Base-by-base conservation (phyloP, 2,888 invertebrate genomes). In the Yponomeuta evonymella region DNA sequence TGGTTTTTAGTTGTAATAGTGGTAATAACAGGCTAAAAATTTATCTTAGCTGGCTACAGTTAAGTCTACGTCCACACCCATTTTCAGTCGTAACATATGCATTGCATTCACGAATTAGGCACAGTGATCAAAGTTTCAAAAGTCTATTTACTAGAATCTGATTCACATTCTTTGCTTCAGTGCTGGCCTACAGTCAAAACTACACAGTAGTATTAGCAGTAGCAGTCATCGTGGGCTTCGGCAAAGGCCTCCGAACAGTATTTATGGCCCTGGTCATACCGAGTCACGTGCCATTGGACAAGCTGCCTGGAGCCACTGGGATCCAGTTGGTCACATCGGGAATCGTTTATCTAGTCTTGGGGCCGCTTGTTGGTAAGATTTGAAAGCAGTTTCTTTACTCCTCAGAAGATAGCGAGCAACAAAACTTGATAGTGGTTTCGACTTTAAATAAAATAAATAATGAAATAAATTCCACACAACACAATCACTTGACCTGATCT, bases 241-340 rank as follows among this genome's bases (percentile, higher is more conserved):
- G 95, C 30, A 96, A 96, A 85, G 96, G 95, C 0, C 82, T 96
- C 1, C 88, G 95, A 71, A 96, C 96, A 5, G 95, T 96, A 8
- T 96, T 96, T 78, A 95, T 96, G 94, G 95, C 95, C 0, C 83
- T 96, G 5, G 95, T 95, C 12, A 95, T 96, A 76, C 95, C 96
- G 2, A 93, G 94, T 0, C 94, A 96, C 78, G 95, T 96, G 65
- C 94, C 95, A 0, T 79, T 96, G 15, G 94, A 94, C 73, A 93
- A 95, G 72, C 80, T 96, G 72, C 95, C 96, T 0, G 95, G 95
- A 11, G 96, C 96, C 2, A 93, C 95, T 0, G 96, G 96, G 0
- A 86, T 96, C 68, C 95, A 95, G 79, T 82, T 96, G 62, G 85
- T 95, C 10, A 94, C 94, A 68, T 94, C 95, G 76, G 96, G 95